Percentiles rank a stretch among this genome's conserved stretches.
Evolutionary conservation across 2,113 vertebrate genomes (phyloP).

Genomic region (Microtus pennsylvanicus): DNA sequence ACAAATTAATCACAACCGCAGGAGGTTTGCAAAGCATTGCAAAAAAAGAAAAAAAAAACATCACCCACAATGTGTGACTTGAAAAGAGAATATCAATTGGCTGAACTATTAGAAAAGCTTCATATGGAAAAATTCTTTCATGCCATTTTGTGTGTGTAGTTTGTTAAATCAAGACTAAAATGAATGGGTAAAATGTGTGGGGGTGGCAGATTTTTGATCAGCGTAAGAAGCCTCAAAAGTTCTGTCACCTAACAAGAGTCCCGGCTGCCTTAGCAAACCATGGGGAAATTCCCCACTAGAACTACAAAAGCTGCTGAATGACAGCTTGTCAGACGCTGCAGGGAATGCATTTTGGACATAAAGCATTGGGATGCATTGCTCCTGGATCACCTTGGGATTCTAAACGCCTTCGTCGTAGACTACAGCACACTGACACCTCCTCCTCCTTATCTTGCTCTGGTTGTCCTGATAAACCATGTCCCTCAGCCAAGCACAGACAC

Average conservation of each 20-base stretch:
- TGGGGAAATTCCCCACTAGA: not conserved
- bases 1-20: not conserved
- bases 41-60: not conserved
- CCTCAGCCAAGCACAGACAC: not conserved
- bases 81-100: slow-evolving; percentile 30
- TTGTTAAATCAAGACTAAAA: slow-evolving; percentile 55
- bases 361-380: not conserved
- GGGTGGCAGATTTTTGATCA: not conserved
- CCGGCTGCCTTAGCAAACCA: not conserved
- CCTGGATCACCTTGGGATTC: not conserved
- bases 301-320: slow-evolving; percentile 14
- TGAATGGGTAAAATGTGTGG: not conserved
- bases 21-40: not conserved
- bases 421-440: not conserved
- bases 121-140: not conserved
- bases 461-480: not conserved
- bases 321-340: not conserved
- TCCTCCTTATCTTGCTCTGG: not conserved
- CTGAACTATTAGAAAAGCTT: not conserved
- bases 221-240: not conserved
- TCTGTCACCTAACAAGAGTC: not conserved
- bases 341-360: not conserved
- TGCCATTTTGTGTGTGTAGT: slow-evolving; percentile 10
- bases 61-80: not conserved
- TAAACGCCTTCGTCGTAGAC: not conserved